These are phyloP conservation scores for Plutomurus gul DNA, from an alignment of 1,140 invertebrate genomes.

Conservation along the genomic window DNA sequence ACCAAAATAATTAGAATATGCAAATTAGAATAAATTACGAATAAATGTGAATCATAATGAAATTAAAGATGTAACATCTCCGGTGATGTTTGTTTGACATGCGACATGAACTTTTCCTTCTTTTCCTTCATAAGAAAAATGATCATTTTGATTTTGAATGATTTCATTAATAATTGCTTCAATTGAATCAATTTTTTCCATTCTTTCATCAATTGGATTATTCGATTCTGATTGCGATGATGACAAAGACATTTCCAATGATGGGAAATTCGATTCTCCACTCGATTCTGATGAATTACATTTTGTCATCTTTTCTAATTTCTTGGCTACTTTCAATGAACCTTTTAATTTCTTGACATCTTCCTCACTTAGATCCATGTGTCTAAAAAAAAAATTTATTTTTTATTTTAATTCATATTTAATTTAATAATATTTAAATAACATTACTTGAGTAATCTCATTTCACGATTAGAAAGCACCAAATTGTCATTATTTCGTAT, in stretches of 20 bases:
- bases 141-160: not conserved
- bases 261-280: conserved; percentile 33
- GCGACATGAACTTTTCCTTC: not conserved
- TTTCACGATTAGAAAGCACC: conserved; percentile 89
- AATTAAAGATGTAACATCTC: not conserved
- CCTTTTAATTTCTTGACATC: conserved; percentile 90
- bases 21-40: not conserved
- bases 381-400: conserved; percentile 61
- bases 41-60: not conserved
- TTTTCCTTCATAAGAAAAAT: not conserved
- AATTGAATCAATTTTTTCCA: conserved; percentile 29
- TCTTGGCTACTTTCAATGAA: conserved; percentile 89
- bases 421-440: not conserved
- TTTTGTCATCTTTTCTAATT: conserved; percentile 84
- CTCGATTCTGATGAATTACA: conserved; percentile 11
- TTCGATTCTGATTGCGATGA: not conserved
- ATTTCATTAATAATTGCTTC: conserved; percentile 36
- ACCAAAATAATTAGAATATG: not conserved
- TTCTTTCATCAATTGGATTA: not conserved
- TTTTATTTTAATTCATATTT: not conserved
- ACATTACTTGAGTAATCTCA: conserved; percentile 75
- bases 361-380: conserved; percentile 89
- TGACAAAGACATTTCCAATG: conserved; percentile 1
- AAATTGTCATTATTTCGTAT: conserved; percentile 65
- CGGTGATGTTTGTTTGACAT: conserved; percentile 26